Percentiles rank a stretch among this genome's conserved stretches.
phyloP scores from a whole-genome alignment of 2,797 vertebrate genomes.

The Parauchenoglanis ngamensis region DNA sequence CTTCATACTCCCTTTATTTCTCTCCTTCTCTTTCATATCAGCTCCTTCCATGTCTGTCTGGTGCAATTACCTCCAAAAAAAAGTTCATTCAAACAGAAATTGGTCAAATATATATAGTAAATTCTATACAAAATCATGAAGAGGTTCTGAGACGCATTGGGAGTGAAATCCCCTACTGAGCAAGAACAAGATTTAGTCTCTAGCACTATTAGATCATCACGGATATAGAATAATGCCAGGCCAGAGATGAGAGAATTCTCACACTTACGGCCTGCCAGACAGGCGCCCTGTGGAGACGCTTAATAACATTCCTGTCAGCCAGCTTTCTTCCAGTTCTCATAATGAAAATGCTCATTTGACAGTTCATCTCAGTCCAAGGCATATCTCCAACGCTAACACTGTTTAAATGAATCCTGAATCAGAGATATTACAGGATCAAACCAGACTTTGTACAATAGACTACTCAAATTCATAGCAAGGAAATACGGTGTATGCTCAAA shows the following conservation, averaged over 20 bases:
- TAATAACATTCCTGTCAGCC: constrained; percentile 59
- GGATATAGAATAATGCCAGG: constrained; percentile 41
- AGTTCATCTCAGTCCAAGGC: constrained; percentile 49
- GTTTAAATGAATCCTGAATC: constrained; percentile 51
- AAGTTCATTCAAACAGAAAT: neutral
- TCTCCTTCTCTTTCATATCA: constrained; percentile 18
- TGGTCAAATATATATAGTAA: neutral
- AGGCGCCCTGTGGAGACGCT: constrained; percentile 55
- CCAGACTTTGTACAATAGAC: neutral
- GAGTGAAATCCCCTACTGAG: constrained; percentile 20
- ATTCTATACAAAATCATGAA: neutral
- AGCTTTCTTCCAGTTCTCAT: constrained; percentile 63
- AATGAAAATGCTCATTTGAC: constrained; percentile 58
- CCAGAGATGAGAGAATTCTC: constrained; percentile 44
- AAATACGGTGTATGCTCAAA: neutral
- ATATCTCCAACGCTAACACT: constrained; percentile 35
- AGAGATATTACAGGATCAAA: constrained; percentile 27
- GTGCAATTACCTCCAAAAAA: neutral
- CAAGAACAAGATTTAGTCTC: constrained; percentile 28
- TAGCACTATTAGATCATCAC: constrained; percentile 34
- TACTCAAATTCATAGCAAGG: neutral
- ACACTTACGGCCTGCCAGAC: constrained; percentile 37
- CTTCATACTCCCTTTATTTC: constrained; percentile 36
- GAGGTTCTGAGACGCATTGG: neutral
- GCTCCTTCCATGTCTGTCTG: constrained; percentile 30